Percentiles rank a stretch among this genome's conserved stretches.
Evolutionary conservation across 1,140 invertebrate species (phyloP).

Genomic region (Drosophila nigrodunni): DNA sequence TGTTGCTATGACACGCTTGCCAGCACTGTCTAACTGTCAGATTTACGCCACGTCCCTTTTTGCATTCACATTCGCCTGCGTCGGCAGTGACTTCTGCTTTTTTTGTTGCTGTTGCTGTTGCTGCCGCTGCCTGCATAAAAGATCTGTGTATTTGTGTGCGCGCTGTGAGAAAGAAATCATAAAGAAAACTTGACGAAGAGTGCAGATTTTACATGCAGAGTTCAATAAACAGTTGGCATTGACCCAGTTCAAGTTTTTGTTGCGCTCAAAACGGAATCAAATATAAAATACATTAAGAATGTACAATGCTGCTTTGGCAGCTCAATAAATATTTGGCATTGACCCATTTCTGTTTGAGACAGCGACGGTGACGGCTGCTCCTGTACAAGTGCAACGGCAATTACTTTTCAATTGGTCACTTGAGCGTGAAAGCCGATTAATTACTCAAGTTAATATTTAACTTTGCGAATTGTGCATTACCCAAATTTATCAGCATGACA

Average conservation of each 20-base stretch:
- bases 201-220: slow-evolving; percentile 34
- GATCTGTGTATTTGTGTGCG: slow-evolving; percentile 23
- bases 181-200: slow-evolving; percentile 9
- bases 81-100: background rate
- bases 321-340: slow-evolving; percentile 67
- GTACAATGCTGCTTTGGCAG: slow-evolving; percentile 34
- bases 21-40: slow-evolving; percentile 21
- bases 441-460: slow-evolving; percentile 12
- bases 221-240: slow-evolving; percentile 68
- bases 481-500: slow-evolving; percentile 27
- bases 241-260: slow-evolving; percentile 53
- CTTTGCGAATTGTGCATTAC: slow-evolving; percentile 1
- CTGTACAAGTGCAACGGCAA: slow-evolving; percentile 34
- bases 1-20: slow-evolving; percentile 14
- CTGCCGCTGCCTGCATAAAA: slow-evolving; percentile 11
- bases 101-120: background rate
- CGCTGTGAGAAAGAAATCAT: slow-evolving; percentile 8
- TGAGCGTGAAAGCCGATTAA: slow-evolving; percentile 9
- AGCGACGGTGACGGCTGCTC: slow-evolving; percentile 5
- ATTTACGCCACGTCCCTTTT: slow-evolving; percentile 22
- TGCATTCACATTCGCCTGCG: slow-evolving; percentile 26
- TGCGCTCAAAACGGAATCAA: background rate
- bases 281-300: background rate
- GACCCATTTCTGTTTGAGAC: slow-evolving; percentile 55
- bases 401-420: slow-evolving; percentile 14